phyloP scores from a whole-genome alignment of 2,888 invertebrate genomes.

The Siphlonurus alternatus region DNA sequence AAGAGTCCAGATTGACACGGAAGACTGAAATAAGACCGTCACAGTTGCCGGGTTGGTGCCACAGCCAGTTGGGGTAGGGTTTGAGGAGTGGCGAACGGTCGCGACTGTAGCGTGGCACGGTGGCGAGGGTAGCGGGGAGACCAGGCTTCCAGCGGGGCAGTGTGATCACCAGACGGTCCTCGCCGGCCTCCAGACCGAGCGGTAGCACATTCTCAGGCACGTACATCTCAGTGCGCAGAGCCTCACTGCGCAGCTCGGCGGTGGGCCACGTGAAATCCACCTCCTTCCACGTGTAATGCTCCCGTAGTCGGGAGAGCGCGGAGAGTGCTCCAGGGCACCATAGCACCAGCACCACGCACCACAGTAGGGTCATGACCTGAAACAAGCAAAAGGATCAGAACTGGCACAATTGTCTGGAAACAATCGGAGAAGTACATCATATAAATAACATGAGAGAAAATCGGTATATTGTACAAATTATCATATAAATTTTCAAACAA shows the following conservation, averaged over 20 bases:
- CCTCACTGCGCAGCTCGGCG: conserved; percentile 32
- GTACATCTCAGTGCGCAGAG: conserved; percentile 39
- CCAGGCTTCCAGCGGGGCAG: conserved; percentile 59
- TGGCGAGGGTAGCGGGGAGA: conserved; percentile 52
- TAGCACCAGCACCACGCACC: conserved; percentile 5
- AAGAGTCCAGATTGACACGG: conserved; percentile 52
- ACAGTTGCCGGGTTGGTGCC: conserved; percentile 35
- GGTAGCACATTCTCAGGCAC: conserved; percentile 56
- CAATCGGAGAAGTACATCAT: no score
- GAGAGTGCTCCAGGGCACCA: background rate
- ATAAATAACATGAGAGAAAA: no score
- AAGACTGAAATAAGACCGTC: conserved; percentile 59
- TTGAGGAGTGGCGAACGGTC: conserved; percentile 39
- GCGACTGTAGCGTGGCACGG: conserved; percentile 20
- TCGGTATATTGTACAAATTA: no score
- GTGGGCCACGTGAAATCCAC: conserved; percentile 47
- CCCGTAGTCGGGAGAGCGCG: conserved; percentile 7
- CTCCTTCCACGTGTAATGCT: conserved; percentile 56
- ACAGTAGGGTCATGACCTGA: background rate
- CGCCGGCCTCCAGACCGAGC: conserved; percentile 52
- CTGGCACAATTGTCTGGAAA: no score
- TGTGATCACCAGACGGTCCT: conserved; percentile 49
- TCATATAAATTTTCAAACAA: no score
- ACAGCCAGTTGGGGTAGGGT: conserved; percentile 47
- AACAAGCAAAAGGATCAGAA: no score